phyloP scores from a whole-genome alignment of 2,888 invertebrate species.

The Cheilosia vernalis region DNA sequence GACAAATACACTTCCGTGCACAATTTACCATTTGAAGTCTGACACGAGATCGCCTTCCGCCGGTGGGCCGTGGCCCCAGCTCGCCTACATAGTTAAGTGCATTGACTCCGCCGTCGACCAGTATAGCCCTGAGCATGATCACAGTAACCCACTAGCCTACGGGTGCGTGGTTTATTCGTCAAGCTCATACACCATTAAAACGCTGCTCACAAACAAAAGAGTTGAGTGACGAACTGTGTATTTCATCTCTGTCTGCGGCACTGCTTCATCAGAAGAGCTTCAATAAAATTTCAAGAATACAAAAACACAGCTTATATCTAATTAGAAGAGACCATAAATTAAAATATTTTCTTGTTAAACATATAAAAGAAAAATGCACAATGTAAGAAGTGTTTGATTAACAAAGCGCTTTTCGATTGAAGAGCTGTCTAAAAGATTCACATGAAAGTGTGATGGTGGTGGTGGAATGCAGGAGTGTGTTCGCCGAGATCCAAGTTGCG shows the following conservation, averaged over 20 bases:
- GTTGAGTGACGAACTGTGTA: slow-evolving; percentile 47
- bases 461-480: slow-evolving; percentile 19
- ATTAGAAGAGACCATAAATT: slow-evolving; percentile 6
- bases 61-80: not conserved
- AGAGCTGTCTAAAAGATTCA: not conserved
- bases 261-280: slow-evolving; percentile 15
- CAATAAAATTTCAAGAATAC: slow-evolving; percentile 20
- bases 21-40: slow-evolving; percentile 46
- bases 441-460: slow-evolving; percentile 8
- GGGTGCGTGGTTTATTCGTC: slow-evolving; percentile 38
- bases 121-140: slow-evolving; percentile 24
- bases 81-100: slow-evolving; percentile 43
- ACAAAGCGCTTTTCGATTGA: slow-evolving; percentile 8
- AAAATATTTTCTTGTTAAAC: not conserved
- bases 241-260: slow-evolving; percentile 9
- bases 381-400: slow-evolving; percentile 9
- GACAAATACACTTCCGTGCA: slow-evolving; percentile 67
- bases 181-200: not conserved
- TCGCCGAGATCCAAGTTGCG: slow-evolving; percentile 17
- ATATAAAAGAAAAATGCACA: slow-evolving; percentile 7
- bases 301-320: not conserved
- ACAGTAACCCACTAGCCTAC: slow-evolving; percentile 62
- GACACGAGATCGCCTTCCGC: slow-evolving; percentile 21
- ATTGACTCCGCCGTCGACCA: slow-evolving; percentile 14
- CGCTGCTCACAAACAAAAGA: slow-evolving; percentile 48